Percentiles rank a stretch among this genome's conserved stretches.
Evolutionary conservation across 2,113 vertebrate genomes (phyloP).

Genomic region (Erythrolamprus reginae): DNA sequence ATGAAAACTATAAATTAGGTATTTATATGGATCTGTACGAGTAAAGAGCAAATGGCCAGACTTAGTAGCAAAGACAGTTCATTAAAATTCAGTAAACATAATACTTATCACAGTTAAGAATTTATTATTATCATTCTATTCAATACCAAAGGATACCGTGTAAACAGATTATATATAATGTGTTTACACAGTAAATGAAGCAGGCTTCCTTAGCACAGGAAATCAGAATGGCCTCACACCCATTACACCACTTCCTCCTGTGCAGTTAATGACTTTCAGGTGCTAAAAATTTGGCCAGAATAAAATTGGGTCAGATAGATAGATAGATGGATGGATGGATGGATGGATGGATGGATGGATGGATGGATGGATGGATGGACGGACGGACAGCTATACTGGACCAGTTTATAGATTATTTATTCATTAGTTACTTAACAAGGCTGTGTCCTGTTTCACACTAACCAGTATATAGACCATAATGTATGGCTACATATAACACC

Average conservation of each 20-base stretch:
- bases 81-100: not conserved
- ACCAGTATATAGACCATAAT: not conserved
- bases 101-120: not conserved
- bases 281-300: not conserved
- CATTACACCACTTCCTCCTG: not conserved
- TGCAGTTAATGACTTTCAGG: not conserved
- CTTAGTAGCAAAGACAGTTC: not conserved
- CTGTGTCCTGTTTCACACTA: not conserved
- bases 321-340: no score
- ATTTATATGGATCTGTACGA: not conserved
- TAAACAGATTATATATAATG: no score
- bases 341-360: no score
- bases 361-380: no score
- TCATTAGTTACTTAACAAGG: not conserved
- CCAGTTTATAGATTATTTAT: not conserved
- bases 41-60: not conserved
- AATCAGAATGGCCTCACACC: not conserved
- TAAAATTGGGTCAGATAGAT: not conserved
- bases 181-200: not conserved
- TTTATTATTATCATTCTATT: not conserved
- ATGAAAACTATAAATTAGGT: not conserved
- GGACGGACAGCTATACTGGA: no score
- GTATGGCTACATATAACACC: not conserved
- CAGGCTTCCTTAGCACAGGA: not conserved
- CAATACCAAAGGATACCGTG: not conserved